Base-by-base conservation (phyloP, 2,113 vertebrate genomes). In the Osmerus eperlanus region DNA sequence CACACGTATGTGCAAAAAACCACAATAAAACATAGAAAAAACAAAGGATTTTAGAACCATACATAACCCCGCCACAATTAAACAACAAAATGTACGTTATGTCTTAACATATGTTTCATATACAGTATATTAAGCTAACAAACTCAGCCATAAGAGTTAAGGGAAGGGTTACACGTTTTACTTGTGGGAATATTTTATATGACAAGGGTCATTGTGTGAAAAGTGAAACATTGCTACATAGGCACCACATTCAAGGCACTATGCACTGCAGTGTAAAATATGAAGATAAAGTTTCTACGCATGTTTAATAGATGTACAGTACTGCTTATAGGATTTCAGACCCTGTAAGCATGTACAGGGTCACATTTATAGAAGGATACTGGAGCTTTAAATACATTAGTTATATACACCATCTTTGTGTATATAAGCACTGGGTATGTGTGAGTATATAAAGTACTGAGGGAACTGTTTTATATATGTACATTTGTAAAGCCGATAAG, bases 171-270 rank as follows among this genome's bases (percentile, higher is more conserved):
- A 58, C 59, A 29, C 71, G 68, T 19, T 75, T 53, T 63, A 77
- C 63, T 77, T 59, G 53, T 28, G 36, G 64, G 59, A 68, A 23
- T 36, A 36, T 56, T 58, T 41, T 70, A 73, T 62, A 65, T 13
- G 67, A 71, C 70, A 65, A 75, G 53, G 21, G 67, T 68, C 68
- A 71, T 65, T 70, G 29, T 19, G 56, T 68, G 36, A 65, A 58
- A 80, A 73, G 65, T 79, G 3, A 78, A 72, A 78, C 28, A 51
- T 59, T 65, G 68, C 81, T 84, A 78, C 78, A 70, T 73, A 68
- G 36, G 60, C 77, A 77, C 25, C 25, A 64, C 32, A 77, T 68
- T 75, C 71, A 64, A 68, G 62, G 63, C 19, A 69, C 19, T 29
- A 58, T 36, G 66, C 72, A 6, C 54, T 59, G 65, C 36, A 70